Evolutionary conservation across 2,113 vertebrate species (phyloP).

Genomic region (Ptyas mucosa): DNA sequence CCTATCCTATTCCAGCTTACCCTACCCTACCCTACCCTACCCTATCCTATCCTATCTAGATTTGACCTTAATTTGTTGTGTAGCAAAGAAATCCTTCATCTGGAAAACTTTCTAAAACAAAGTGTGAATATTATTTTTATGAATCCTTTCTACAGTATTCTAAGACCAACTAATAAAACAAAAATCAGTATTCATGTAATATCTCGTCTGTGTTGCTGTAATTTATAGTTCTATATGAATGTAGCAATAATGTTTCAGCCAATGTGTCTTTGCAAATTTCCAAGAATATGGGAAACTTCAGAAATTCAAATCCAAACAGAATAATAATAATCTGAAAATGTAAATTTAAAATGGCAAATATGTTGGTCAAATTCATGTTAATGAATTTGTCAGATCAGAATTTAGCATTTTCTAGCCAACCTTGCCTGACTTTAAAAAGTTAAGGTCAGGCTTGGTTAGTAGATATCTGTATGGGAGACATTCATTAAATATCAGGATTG

Average conservation of each 20-base stretch:
- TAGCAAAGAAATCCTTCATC: slow-evolving; percentile 52
- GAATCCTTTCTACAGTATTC: slow-evolving; percentile 78
- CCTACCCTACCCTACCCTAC: background rate
- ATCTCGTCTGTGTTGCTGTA: background rate
- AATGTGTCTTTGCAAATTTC: background rate
- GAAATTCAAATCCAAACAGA: background rate
- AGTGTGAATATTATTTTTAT: slow-evolving; percentile 79
- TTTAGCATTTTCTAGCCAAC: background rate
- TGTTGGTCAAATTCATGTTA: background rate
- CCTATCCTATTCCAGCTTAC: background rate
- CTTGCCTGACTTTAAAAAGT: background rate
- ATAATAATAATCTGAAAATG: background rate
- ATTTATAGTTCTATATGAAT: background rate
- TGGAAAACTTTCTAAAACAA: slow-evolving; percentile 75
- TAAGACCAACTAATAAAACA: slow-evolving; percentile 72
- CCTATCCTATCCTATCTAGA: background rate
- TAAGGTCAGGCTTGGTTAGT: background rate
- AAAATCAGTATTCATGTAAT: slow-evolving; percentile 55
- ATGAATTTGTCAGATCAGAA: background rate
- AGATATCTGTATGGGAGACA: background rate
- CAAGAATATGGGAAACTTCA: background rate
- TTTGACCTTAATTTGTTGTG: slow-evolving; percentile 46
- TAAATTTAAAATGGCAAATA: background rate
- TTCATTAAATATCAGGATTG: background rate
- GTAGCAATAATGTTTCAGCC: background rate